Evolutionary conservation across 2,888 invertebrate species (phyloP).

Genomic region (Globia sparganii): DNA sequence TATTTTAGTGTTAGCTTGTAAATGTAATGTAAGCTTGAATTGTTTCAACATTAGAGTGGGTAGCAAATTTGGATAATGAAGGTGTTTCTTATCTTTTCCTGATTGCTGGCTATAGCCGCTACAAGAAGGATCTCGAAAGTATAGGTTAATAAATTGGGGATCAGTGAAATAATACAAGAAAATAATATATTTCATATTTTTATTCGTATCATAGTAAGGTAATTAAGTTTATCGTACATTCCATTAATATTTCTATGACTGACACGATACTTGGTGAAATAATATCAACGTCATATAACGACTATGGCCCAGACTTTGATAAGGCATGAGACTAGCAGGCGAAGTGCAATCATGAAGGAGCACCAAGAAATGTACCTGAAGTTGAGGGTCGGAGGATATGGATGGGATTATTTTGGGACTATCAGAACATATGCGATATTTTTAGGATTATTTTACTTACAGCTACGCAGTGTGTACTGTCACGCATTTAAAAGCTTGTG

Average conservation of each 20-base stretch:
- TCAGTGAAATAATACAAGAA: slow-evolving; percentile 59
- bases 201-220: slow-evolving; percentile 80
- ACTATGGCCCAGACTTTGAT: slow-evolving; percentile 72
- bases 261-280: slow-evolving; percentile 74
- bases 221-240: slow-evolving; percentile 81
- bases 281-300: slow-evolving; percentile 70
- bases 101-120: too few relatives aligned
- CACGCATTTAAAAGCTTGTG: slow-evolving; percentile 17
- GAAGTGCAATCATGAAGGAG: slow-evolving; percentile 64
- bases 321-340: slow-evolving; percentile 79
- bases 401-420: background rate
- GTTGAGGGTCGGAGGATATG: background rate
- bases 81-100: too few relatives aligned
- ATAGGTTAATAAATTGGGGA: background rate
- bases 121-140: background rate
- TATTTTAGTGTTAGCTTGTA: too few relatives aligned
- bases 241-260: slow-evolving; percentile 80
- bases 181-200: slow-evolving; percentile 77
- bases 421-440: slow-evolving; percentile 8
- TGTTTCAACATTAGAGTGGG: background rate
- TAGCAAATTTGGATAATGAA: background rate
- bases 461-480: slow-evolving; percentile 2
- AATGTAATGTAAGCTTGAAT: background rate
- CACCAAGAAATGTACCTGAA: slow-evolving; percentile 52
- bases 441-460: background rate